Evolutionary conservation across 1,140 invertebrate species (phyloP), one percentile per base, ranked within the genome.

Genomic region (Proales similis): DNA sequence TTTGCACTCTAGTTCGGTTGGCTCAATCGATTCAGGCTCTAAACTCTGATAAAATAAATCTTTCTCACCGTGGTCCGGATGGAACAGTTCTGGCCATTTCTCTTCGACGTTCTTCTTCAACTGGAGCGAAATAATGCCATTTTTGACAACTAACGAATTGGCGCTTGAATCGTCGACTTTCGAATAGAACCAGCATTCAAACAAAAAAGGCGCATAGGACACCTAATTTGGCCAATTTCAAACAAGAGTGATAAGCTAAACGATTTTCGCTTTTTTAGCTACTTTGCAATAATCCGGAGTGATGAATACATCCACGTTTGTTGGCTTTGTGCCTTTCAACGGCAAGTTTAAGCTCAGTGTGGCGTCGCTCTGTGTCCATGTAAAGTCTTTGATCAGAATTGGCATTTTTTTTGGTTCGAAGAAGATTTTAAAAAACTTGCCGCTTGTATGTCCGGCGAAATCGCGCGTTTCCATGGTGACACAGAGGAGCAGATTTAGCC

Each of bases 201-300:
- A 61, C 4, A 61, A 46, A 61, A 61, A 61, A 7, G 57, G 57
- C 1, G 57, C 29, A 61, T 45, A 61, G 14, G 57, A 61, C 2
- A 61, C 39, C 57, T 61, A n/a, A n/a, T n/a, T 30, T 24, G 5
- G 33, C 30, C 29, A 26, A 6, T 4, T 11, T 20, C 14, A 29
- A 9, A 7, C 27, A 2, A 12, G 27, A 36, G 0, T 12, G 2
- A 19, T 5, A 2, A 5, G 4, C 1, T 1, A 33, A 14, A 36
- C 6, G 11, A 3, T n/a, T 27, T 24, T 39, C 5, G 5, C 32
- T n/a, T 43, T 43, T 5, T 4, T 19, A 43, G 2, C 20, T 60
- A 60, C 53, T 43, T 60, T 60, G 7, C 29, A n/a, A 43, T 43
- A 60, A 33, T 61, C 39, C 14, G 24, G 22, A 4, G 32, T 45